These are phyloP conservation scores for Urechis unicinctus DNA, from an alignment of 2,888 invertebrate species.

Conservation along the genomic window DNA sequence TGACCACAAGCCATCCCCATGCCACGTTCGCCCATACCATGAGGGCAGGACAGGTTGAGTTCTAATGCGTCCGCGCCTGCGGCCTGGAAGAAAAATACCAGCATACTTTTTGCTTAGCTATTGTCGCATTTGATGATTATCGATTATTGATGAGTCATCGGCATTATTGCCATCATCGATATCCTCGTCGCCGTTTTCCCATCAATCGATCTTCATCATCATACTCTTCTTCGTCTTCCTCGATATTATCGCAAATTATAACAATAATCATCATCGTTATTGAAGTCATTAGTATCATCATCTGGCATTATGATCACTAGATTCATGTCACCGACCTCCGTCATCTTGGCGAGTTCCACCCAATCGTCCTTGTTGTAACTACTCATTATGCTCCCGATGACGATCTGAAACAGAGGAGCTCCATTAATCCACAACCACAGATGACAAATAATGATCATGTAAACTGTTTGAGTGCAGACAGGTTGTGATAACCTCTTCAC, in stretches of 20 bases:
- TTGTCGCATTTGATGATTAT: background rate
- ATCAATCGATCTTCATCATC: too few relatives aligned
- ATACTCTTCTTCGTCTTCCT: too few relatives aligned
- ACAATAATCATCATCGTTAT: too few relatives aligned
- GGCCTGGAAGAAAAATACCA: conserved; percentile 31
- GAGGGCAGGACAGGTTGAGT: conserved; percentile 93
- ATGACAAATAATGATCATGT: background rate
- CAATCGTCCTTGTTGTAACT: conserved; percentile 80
- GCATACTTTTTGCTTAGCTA: too few relatives aligned
- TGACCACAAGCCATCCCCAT: conserved; percentile 97
- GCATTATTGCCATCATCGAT: background rate
- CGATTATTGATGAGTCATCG: background rate
- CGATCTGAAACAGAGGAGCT: conserved; percentile 59
- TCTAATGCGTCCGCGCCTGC: conserved; percentile 93
- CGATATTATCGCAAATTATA: too few relatives aligned
- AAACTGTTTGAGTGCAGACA: background rate
- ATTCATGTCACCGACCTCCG: too few relatives aligned
- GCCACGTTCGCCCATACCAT: conserved; percentile 96
- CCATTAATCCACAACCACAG: background rate
- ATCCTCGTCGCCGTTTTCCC: too few relatives aligned
- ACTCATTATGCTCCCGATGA: conserved; percentile 96
- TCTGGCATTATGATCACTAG: too few relatives aligned
- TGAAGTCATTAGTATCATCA: too few relatives aligned
- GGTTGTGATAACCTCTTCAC: conserved; percentile 49
- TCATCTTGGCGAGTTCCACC: conserved; percentile 70